Conservation (phyloP, 2,888 invertebrate genomes). For the Lamproptera curius region DNA sequence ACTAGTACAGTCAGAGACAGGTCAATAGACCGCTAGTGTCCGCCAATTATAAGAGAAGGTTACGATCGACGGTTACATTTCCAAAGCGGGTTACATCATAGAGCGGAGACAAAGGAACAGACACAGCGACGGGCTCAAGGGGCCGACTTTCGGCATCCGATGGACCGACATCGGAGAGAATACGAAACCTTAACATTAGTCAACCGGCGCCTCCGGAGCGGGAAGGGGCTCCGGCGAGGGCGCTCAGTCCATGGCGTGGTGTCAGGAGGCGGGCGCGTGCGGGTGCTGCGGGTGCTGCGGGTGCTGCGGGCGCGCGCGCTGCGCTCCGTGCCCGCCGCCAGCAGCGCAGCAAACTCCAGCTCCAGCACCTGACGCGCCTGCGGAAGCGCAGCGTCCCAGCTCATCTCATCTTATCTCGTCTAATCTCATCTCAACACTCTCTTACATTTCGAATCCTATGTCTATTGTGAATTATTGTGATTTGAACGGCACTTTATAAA, state of each 20-base stretch:
- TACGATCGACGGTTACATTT: conserved; percentile 24
- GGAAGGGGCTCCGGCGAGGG: neutral
- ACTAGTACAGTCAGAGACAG: neutral
- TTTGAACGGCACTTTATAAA: too few species aligned
- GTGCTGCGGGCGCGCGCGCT: conserved; percentile 70
- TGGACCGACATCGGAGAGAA: neutral
- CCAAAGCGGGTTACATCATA: neutral
- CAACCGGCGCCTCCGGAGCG: conserved; percentile 1
- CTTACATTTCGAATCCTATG: too few species aligned
- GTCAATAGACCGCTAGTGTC: neutral
- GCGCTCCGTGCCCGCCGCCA: conserved; percentile 91
- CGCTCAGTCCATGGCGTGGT: conserved; percentile 49
- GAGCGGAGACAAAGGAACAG: neutral
- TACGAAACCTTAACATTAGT: conserved; percentile 16
- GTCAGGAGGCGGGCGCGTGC: conserved; percentile 65
- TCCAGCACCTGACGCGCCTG: conserved; percentile 95
- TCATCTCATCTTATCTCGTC: too few species aligned
- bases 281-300: conserved; percentile 39
- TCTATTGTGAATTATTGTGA: too few species aligned
- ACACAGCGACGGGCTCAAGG: neutral
- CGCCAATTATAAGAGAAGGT: neutral
- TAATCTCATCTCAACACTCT: too few species aligned
- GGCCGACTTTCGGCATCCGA: conserved; percentile 11
- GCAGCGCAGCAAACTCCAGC: conserved; percentile 92
- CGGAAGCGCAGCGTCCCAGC: too few species aligned